phyloP scores from a whole-genome alignment of 1,140 invertebrate species.

The Drosophila orena region DNA sequence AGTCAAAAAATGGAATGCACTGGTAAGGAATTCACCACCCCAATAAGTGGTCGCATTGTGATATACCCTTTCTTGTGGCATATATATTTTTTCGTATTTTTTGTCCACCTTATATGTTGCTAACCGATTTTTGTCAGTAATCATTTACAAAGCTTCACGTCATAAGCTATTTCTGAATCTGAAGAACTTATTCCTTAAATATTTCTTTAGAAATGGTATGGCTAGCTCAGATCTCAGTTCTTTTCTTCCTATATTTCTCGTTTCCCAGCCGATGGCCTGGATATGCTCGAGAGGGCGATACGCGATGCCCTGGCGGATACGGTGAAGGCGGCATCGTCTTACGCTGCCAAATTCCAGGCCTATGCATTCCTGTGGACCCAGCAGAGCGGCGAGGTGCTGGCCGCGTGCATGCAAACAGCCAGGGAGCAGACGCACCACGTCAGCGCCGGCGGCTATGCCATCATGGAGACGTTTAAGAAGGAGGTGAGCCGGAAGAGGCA shows the following conservation, averaged over 20 bases:
- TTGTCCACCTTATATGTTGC: not conserved
- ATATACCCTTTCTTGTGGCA: not conserved
- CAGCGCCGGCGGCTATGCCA: constrained; percentile 68
- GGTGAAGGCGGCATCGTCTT: constrained; percentile 62
- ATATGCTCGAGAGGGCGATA: constrained; percentile 61
- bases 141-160: too few relatives aligned
- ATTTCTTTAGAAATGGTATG: not conserved
- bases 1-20: constrained; percentile 48
- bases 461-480: constrained; percentile 82
- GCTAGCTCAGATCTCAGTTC: not conserved
- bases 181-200: too few relatives aligned
- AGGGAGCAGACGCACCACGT: constrained; percentile 60
- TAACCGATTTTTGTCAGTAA: too few relatives aligned
- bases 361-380: constrained; percentile 80
- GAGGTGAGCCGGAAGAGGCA: constrained; percentile 60
- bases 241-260: too few relatives aligned
- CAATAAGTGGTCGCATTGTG: not conserved
- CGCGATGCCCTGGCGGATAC: constrained; percentile 66
- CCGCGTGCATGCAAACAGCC: constrained; percentile 55
- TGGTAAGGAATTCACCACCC: not conserved
- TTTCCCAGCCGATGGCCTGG: constrained; percentile 54
- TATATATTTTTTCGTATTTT: not conserved
- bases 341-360: constrained; percentile 78
- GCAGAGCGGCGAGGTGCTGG: constrained; percentile 53
- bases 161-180: too few relatives aligned